A percentile compares a stretch with the other conserved stretches of the same genome.
Evolutionary conservation across 64 coral and sea anemone species (phyloP).

Genomic region (Porites lutea): DNA sequence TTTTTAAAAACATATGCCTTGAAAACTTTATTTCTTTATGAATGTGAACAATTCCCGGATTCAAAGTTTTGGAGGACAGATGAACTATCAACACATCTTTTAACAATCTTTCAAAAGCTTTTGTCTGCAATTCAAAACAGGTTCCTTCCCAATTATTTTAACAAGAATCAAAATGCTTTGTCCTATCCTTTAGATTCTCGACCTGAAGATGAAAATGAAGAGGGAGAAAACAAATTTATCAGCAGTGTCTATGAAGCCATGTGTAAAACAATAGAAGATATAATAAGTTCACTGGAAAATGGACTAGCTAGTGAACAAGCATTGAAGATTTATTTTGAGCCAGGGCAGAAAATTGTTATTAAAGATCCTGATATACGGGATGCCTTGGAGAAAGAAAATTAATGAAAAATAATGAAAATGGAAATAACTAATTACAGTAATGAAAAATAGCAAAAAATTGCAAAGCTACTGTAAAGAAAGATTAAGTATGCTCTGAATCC

Average conservation of each 20-base stretch:
- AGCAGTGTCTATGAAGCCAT: conserved; percentile 32
- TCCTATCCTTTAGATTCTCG: conserved; percentile 39
- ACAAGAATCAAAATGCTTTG: conserved; percentile 34
- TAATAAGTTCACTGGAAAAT: not conserved
- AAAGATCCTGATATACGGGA: conserved; percentile 38
- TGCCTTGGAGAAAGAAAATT: not conserved
- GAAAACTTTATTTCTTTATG: conserved; percentile 56
- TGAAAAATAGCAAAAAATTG: too few relatives aligned
- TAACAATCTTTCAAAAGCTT: conserved; percentile 54
- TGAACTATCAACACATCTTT: conserved; percentile 10
- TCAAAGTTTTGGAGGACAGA: conserved; percentile 43
- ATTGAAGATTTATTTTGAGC: conserved; percentile 2
- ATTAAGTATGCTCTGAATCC: too few relatives aligned
- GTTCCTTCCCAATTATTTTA: conserved; percentile 57
- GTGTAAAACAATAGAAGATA: conserved; percentile 30
- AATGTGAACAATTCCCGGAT: conserved; percentile 47
- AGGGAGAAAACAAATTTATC: conserved; percentile 37
- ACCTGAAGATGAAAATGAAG: conserved; percentile 51
- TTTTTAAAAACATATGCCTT: conserved; percentile 57
- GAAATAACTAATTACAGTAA: too few relatives aligned
- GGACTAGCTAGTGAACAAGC: not conserved
- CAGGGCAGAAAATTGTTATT: conserved; percentile 10
- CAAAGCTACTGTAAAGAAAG: too few relatives aligned
- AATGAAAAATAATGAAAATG: too few relatives aligned
- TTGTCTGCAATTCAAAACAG: conserved; percentile 44